These are phyloP conservation scores for Anguilla rostrata DNA, from an alignment of 2,113 vertebrate genomes.

Conservation along the genomic window DNA sequence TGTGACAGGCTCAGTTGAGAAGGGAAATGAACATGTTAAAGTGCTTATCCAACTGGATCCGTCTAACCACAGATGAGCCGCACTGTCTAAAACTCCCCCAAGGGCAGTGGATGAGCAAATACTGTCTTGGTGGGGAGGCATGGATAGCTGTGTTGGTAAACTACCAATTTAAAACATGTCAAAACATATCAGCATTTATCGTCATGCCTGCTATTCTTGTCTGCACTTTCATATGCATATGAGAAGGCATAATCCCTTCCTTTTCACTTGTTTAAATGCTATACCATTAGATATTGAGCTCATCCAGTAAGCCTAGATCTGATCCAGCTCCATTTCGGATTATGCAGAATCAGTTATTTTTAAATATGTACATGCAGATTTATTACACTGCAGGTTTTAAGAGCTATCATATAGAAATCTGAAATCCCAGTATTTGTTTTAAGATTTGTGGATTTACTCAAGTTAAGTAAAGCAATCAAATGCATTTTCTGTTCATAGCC, in stretches of 20 bases:
- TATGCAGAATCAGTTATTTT: not conserved
- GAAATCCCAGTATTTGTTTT: constrained; percentile 5
- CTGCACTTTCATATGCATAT: constrained; percentile 4
- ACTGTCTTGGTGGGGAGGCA: not conserved
- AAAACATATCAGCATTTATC: constrained; percentile 2
- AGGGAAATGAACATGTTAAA: not conserved
- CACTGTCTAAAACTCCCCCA: constrained; percentile 10
- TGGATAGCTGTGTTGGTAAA: constrained; percentile 2
- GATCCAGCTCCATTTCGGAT: not conserved
- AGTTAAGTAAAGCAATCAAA: constrained; percentile 2
- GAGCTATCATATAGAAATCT: not conserved
- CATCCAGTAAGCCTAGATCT: not conserved
- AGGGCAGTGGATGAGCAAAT: constrained; percentile 13
- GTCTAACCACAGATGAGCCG: constrained; percentile 8
- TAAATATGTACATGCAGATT: not conserved
- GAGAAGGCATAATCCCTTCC: not conserved
- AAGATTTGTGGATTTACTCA: constrained; percentile 6
- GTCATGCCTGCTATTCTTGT: not conserved
- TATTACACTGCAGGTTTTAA: constrained; percentile 4
- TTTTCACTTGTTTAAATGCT: not conserved
- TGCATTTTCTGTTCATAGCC: not conserved
- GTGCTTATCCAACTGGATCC: not conserved
- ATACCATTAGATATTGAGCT: constrained; percentile 2
- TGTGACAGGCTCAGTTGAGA: not conserved
- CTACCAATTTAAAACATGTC: constrained; percentile 3